phyloP scores from a whole-genome alignment of 2,888 invertebrate genomes.

The Nipponacmea schrenckii region DNA sequence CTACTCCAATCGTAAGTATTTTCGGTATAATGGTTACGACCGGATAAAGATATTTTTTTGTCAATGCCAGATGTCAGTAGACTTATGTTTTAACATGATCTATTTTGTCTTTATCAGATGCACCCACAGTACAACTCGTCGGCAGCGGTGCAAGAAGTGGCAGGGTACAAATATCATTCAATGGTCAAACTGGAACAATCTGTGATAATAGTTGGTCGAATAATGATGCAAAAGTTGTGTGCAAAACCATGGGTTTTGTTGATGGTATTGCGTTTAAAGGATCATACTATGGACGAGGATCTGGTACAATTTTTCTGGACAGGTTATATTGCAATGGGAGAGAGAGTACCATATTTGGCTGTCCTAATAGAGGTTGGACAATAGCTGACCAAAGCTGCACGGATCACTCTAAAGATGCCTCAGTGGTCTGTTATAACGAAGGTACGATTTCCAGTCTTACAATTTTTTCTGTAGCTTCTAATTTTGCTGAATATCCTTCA shows the following conservation, averaged over 20 bases:
- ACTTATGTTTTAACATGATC: too few relatives aligned
- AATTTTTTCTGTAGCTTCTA: neutral
- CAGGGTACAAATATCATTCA: slow-evolving; percentile 47
- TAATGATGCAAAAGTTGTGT: slow-evolving; percentile 50
- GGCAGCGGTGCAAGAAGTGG: slow-evolving; percentile 47
- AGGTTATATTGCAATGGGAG: slow-evolving; percentile 45
- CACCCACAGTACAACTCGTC: slow-evolving; percentile 35
- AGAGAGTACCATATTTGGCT: slow-evolving; percentile 44
- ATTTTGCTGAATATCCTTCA: too few relatives aligned
- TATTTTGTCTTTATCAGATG: slow-evolving; percentile 21
- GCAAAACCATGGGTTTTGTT: slow-evolving; percentile 46
- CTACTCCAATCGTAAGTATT: slow-evolving; percentile 35
- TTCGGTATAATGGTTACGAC: too few relatives aligned
- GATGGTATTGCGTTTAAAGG: slow-evolving; percentile 38
- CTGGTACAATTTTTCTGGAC: slow-evolving; percentile 47
- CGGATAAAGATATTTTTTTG: too few relatives aligned
- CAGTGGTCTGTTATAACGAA: slow-evolving; percentile 47
- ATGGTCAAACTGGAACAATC: slow-evolving; percentile 46
- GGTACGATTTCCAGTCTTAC: slow-evolving; percentile 26
- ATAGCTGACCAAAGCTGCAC: slow-evolving; percentile 35
- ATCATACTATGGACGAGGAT: slow-evolving; percentile 44
- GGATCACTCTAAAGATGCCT: slow-evolving; percentile 46
- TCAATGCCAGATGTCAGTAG: too few relatives aligned
- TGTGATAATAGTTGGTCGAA: slow-evolving; percentile 52
- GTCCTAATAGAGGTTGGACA: slow-evolving; percentile 44